These are phyloP conservation scores for Sternotherus odoratus DNA, from an alignment of 2,797 vertebrate species.

Conservation along the genomic window DNA sequence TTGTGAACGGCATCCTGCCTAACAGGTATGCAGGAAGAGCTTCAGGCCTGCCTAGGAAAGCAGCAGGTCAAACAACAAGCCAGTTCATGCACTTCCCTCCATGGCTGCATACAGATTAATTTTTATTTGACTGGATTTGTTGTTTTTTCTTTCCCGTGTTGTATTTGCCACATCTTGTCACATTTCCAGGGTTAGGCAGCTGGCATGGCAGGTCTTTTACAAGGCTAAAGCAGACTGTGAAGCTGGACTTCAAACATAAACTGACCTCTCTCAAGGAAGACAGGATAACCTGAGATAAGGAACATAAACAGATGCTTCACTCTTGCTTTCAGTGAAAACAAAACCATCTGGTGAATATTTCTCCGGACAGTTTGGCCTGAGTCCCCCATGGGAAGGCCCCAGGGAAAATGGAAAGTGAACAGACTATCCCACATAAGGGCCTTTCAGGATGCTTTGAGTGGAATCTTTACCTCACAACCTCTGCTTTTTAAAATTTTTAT, in stretches of 20 bases:
- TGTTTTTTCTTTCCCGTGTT: not conserved
- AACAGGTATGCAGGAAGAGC: not conserved
- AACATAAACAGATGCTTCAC: not conserved
- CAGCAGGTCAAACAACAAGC: not conserved
- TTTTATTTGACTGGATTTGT: not conserved
- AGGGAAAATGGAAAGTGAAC: rapidly evolving
- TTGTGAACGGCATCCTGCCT: not conserved
- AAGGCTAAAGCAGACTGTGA: not conserved
- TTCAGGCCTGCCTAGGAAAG: not conserved
- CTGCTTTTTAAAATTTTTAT: no score
- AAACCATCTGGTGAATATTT: not conserved
- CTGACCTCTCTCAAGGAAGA: rapidly evolving
- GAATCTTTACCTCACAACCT: not conserved
- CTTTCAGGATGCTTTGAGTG: not conserved
- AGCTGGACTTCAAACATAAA: rapidly evolving
- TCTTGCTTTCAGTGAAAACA: not conserved
- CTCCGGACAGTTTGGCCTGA: not conserved
- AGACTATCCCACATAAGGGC: not conserved
- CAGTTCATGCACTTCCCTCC: not conserved
- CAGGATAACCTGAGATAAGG: not conserved
- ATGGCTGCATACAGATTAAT: not conserved
- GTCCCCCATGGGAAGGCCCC: rapidly evolving
- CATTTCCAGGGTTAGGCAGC: no score
- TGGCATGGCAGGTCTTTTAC: rapidly evolving
- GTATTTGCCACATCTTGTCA: not conserved